Evolutionary conservation across 2,797 vertebrate genomes (phyloP).

Genomic region (Semotilus atromaculatus): DNA sequence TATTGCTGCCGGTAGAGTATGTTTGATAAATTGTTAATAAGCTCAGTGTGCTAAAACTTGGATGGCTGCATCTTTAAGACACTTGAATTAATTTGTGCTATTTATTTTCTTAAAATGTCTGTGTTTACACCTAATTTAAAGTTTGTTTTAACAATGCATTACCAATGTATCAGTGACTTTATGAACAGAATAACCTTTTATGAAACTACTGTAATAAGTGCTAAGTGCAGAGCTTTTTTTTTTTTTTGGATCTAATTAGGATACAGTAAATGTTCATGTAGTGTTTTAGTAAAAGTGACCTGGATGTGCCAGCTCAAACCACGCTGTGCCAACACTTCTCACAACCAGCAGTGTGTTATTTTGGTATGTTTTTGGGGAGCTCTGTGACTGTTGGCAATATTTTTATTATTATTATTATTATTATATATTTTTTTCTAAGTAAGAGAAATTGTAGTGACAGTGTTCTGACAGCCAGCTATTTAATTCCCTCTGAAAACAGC

Average conservation of each 20-base stretch:
- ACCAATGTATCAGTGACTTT: slow-evolving; percentile 7
- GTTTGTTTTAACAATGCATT: slow-evolving; percentile 38
- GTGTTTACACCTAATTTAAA: slow-evolving; percentile 63
- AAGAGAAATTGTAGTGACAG: slow-evolving; percentile 46
- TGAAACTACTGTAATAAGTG: slow-evolving; percentile 39
- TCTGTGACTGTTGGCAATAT: slow-evolving; percentile 61
- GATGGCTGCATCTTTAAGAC: slow-evolving; percentile 72
- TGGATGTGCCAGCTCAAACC: slow-evolving; percentile 66
- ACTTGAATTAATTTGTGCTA: slow-evolving; percentile 78
- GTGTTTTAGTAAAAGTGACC: slow-evolving; percentile 65
- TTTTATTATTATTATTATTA: slow-evolving; percentile 32
- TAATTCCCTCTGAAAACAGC: slow-evolving; percentile 55
- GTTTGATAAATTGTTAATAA: slow-evolving; percentile 73
- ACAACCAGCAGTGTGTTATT: slow-evolving; percentile 67
- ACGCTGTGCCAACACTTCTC: slow-evolving; percentile 73
- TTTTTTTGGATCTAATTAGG: slow-evolving; percentile 38
- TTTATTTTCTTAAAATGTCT: slow-evolving; percentile 60
- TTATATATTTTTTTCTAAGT: slow-evolving; percentile 22
- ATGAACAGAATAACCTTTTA: slow-evolving; percentile 35
- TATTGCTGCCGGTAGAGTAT: slow-evolving; percentile 61
- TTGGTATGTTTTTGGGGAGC: slow-evolving; percentile 65
- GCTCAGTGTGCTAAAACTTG: slow-evolving; percentile 63
- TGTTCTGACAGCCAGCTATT: slow-evolving; percentile 61
- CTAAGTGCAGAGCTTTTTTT: slow-evolving; percentile 52
- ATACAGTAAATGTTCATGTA: slow-evolving; percentile 35